Percentiles rank a stretch among this genome's conserved stretches.
phyloP scores from a whole-genome alignment of 1,140 invertebrate genomes.

The Leptopilina clavipes region DNA sequence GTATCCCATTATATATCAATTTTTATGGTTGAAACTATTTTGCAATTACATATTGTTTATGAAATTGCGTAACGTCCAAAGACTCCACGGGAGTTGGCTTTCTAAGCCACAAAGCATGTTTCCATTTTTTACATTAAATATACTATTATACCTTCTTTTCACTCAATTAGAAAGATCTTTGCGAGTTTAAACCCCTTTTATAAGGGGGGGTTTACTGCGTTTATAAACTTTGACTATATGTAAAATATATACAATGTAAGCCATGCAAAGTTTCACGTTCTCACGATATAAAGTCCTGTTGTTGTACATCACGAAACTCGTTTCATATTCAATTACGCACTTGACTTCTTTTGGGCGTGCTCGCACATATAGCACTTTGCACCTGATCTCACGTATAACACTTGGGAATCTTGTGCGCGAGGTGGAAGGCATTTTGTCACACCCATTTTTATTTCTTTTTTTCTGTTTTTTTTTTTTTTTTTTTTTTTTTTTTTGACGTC shows the following conservation, averaged over 20 bases:
- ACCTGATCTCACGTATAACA: constrained; percentile 38
- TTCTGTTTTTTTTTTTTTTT: too few species aligned
- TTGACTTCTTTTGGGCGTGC: constrained; percentile 47
- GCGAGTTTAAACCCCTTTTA: not conserved
- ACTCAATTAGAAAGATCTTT: not conserved
- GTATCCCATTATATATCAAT: not conserved
- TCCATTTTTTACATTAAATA: not conserved
- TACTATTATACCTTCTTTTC: not conserved
- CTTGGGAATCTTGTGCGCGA: constrained; percentile 38
- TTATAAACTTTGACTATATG: constrained; percentile 26
- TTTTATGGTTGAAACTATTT: not conserved
- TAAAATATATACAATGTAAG: not conserved
- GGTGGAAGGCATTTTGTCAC: too few species aligned
- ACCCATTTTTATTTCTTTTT: too few species aligned
- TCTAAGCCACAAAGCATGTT: constrained; percentile 21
- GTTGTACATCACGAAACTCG: constrained; percentile 43
- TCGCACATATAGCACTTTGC: constrained; percentile 34
- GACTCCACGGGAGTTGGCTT: not conserved
- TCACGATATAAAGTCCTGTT: constrained; percentile 32
- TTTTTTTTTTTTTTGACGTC: too few species aligned
- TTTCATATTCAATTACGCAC: constrained; percentile 52
- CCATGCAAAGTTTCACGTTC: constrained; percentile 36
- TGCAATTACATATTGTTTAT: constrained; percentile 19
- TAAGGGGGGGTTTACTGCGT: constrained; percentile 14
- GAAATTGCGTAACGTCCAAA: constrained; percentile 2